These are phyloP conservation scores for Spinus pinus DNA, from an alignment of 2,797 vertebrate genomes.

Conservation along the genomic window DNA sequence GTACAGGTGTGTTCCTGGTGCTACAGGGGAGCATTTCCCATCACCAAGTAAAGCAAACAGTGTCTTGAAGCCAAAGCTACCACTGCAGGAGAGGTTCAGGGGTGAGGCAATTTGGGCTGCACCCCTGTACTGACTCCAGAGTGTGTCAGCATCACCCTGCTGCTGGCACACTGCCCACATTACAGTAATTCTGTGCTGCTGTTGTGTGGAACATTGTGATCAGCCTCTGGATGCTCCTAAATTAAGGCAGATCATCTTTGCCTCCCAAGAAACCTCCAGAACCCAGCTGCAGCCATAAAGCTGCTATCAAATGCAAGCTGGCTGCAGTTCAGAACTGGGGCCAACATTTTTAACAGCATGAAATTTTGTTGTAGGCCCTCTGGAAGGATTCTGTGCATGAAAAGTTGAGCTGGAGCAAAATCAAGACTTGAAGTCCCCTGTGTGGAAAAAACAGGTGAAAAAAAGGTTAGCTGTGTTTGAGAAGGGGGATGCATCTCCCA, in stretches of 20 bases:
- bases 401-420: not conserved
- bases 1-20: not conserved
- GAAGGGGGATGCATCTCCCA: not conserved
- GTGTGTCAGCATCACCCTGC: not conserved
- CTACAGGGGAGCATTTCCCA: not conserved
- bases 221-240: not conserved
- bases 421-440: not conserved
- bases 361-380: conserved; percentile 3
- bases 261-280: conserved; percentile 3
- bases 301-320: conserved; percentile 19
- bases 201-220: not conserved
- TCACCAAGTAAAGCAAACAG: not conserved
- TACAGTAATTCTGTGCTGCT: not conserved
- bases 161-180: not conserved
- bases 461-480: not conserved
- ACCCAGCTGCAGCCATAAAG: conserved; percentile 16
- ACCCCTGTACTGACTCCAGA: not conserved
- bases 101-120: not conserved
- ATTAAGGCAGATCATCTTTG: conserved; percentile 2
- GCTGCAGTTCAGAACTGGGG: not conserved
- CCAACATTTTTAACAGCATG: conserved; percentile 20
- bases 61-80: not conserved
- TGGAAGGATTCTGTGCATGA: not conserved
- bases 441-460: not conserved
- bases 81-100: not conserved